These are phyloP conservation scores for Pachypeltis micranthus DNA, from an alignment of 1,140 invertebrate species.

Conservation along the genomic window DNA sequence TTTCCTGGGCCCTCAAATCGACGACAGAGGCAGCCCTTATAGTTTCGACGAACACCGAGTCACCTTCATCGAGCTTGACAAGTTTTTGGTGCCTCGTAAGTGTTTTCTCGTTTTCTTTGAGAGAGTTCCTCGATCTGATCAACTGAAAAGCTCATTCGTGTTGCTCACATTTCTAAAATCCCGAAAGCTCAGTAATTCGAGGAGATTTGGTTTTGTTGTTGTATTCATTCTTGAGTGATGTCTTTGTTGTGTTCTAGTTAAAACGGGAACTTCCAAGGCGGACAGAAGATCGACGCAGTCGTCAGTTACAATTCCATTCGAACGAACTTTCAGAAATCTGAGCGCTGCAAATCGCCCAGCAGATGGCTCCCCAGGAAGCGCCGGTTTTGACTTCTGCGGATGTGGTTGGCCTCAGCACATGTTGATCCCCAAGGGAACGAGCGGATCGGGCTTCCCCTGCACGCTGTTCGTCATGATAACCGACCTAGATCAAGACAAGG, in stretches of 20 bases:
- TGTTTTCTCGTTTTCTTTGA: too few relatives aligned
- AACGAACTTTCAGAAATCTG: constrained; percentile 48
- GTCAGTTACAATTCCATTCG: constrained; percentile 50
- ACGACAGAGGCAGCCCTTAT: constrained; percentile 40
- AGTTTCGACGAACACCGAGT: constrained; percentile 38
- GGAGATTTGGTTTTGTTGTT: too few relatives aligned
- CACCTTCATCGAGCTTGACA: constrained; percentile 45
- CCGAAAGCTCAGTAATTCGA: too few relatives aligned
- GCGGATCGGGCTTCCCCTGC: constrained; percentile 49
- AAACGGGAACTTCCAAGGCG: constrained; percentile 42
- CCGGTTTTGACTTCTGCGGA: constrained; percentile 59
- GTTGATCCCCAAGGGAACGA: constrained; percentile 60
- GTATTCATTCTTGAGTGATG: not conserved
- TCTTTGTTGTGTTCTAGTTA: constrained; percentile 34
- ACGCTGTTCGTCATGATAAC: constrained; percentile 72
- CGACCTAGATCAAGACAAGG: constrained; percentile 55
- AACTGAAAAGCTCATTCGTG: too few relatives aligned
- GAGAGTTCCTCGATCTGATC: too few relatives aligned
- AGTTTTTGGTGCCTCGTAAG: constrained; percentile 40
- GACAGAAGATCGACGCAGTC: constrained; percentile 43
- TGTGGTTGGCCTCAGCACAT: constrained; percentile 82
- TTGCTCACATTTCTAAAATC: too few relatives aligned
- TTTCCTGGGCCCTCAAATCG: constrained; percentile 43
- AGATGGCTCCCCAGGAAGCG: constrained; percentile 24
- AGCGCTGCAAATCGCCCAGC: constrained; percentile 34